Conservation (phyloP, 2,113 vertebrate genomes). For the Callopanchax toddi region DNA sequence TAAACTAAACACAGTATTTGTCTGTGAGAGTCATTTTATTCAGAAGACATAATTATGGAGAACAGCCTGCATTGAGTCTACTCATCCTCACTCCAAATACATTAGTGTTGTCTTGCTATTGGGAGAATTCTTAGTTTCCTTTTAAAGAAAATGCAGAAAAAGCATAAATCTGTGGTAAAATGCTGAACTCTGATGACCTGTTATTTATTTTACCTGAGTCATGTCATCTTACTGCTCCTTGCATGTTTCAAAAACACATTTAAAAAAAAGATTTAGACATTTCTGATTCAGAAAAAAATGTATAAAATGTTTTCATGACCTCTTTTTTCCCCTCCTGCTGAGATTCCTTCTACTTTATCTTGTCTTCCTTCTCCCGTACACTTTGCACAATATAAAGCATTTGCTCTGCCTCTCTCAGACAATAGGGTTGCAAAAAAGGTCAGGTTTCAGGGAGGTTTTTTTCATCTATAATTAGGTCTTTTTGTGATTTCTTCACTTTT, state of each 20-base stretch:
- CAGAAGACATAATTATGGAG: conserved; percentile 6
- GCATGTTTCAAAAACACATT: no score
- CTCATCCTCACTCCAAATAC: conserved; percentile 43
- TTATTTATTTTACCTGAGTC: neutral
- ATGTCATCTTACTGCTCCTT: conserved; percentile 10
- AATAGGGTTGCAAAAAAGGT: neutral
- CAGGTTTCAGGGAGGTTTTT: neutral
- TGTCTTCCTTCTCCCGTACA: conserved; percentile 4
- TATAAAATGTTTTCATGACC: conserved; percentile 25
- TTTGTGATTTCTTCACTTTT: neutral
- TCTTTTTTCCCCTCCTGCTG: conserved; percentile 1
- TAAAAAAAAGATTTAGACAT: conserved; percentile 2
- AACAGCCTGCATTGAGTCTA: neutral
- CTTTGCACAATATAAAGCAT: neutral
- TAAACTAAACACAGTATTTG: neutral
- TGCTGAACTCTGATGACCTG: neutral
- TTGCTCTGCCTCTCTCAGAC: neutral
- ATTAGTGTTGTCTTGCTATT: conserved; percentile 9
- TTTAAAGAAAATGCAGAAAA: neutral
- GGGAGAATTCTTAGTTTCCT: no score
- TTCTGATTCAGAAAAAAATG: conserved; percentile 22
- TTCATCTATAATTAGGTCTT: neutral
- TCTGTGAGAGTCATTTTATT: conserved; percentile 19
- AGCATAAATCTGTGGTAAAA: neutral
- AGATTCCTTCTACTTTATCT: conserved; percentile 17